These are phyloP conservation scores for Pristionchus japonicus DNA, from an alignment of 2,888 invertebrate species.

Conservation along the genomic window DNA sequence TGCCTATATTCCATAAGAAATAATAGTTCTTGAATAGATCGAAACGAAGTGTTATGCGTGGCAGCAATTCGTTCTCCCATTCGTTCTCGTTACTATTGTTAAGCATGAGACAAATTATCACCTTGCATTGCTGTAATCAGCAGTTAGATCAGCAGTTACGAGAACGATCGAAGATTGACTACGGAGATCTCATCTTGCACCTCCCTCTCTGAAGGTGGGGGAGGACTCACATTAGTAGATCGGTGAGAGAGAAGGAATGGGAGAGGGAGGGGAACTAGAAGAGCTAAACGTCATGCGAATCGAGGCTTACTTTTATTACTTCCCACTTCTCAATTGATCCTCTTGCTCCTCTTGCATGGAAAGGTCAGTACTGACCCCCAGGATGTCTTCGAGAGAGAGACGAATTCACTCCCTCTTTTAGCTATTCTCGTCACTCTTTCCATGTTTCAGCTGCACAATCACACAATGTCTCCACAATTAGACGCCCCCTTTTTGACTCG, in stretches of 20 bases:
- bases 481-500: not conserved
- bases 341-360: not conserved
- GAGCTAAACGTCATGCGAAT: slow-evolving; percentile 29
- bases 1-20: not conserved
- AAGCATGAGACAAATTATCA: not conserved
- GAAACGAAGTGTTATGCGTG: not conserved
- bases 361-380: not conserved
- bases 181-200: not conserved
- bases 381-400: not conserved
- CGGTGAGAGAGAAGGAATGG: not conserved
- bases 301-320: not conserved
- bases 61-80: too few relatives aligned
- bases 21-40: not conserved
- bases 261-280: not conserved
- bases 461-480: not conserved
- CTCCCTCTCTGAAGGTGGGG: not conserved
- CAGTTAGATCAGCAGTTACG: not conserved
- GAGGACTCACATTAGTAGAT: slow-evolving; percentile 22
- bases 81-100: too few relatives aligned
- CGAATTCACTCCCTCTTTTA: not conserved
- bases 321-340: not conserved
- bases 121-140: not conserved
- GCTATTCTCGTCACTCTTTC: slow-evolving; percentile 7
- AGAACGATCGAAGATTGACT: not conserved
- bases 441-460: not conserved